Evolutionary conservation across 2,113 vertebrate species (phyloP).

Genomic region (Triplophysa dalaica): DNA sequence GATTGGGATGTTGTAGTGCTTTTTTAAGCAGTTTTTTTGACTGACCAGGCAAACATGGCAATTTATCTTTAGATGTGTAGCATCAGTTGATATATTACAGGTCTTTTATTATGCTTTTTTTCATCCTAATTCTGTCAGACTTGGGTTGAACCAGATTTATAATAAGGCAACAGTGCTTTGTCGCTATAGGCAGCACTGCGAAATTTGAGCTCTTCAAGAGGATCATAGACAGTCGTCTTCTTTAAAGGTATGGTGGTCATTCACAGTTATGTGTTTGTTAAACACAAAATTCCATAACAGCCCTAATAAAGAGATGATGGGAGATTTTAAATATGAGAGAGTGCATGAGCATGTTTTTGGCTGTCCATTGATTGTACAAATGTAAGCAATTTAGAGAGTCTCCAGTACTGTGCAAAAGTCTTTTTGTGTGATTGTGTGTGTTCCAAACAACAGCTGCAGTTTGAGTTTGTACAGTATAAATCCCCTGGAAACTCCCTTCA

Average conservation of each 20-base stretch:
- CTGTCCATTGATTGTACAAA: neutral
- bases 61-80: conserved; percentile 40
- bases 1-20: conserved; percentile 62
- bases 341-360: neutral
- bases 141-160: conserved; percentile 23
- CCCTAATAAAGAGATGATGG: neutral
- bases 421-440: neutral
- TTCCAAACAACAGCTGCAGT: neutral
- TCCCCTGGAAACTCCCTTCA: neutral
- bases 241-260: conserved; percentile 14
- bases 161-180: conserved; percentile 30
- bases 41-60: conserved; percentile 66
- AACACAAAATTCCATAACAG: neutral
- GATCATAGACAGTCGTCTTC: conserved; percentile 24
- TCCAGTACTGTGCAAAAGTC: too few relatives aligned
- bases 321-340: neutral
- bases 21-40: conserved; percentile 73
- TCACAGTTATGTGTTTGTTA: neutral
- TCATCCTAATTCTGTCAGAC: conserved; percentile 48
- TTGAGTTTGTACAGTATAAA: neutral
- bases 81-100: conserved; percentile 40
- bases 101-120: conserved; percentile 39
- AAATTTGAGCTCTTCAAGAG: conserved; percentile 7
- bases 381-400: neutral
- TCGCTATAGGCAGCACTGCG: neutral